Evolutionary conservation across 2,888 invertebrate species (phyloP).

Genomic region (Tetranychus piercei): DNA sequence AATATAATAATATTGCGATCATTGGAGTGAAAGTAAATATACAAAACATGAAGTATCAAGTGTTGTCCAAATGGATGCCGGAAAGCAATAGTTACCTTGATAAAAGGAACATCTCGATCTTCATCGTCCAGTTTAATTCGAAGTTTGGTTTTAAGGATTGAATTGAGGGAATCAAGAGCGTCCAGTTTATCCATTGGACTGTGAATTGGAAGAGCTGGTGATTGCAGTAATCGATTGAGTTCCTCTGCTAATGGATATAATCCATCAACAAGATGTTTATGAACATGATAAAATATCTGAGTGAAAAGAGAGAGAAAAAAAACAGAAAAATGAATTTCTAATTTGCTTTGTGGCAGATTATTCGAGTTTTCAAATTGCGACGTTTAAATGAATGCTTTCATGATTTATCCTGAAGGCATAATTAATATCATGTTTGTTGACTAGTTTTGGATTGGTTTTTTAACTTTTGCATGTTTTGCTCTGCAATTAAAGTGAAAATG

Average conservation of each 20-base stretch:
- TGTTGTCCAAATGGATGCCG: too few relatives aligned
- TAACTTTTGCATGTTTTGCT: neutral
- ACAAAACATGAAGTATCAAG: too few relatives aligned
- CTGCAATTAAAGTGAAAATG: too few relatives aligned
- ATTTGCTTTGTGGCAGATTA: neutral
- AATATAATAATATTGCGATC: too few relatives aligned
- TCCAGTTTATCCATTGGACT: conserved; percentile 28
- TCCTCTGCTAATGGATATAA: conserved; percentile 27
- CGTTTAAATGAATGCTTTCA: too few relatives aligned
- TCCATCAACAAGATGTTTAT: conserved; percentile 28
- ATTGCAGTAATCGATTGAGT: conserved; percentile 19
- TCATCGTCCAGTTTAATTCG: conserved; percentile 25
- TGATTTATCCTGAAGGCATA: neutral
- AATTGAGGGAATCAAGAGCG: conserved; percentile 26
- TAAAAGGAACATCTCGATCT: conserved; percentile 24
- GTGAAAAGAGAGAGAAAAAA: conserved; percentile 7
- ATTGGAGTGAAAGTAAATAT: too few relatives aligned
- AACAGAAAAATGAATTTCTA: neutral
- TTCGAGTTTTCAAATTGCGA: too few relatives aligned
- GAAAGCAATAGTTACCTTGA: conserved; percentile 23
- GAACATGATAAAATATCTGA: conserved; percentile 26
- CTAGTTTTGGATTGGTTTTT: too few relatives aligned
- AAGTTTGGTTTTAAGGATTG: conserved; percentile 26
- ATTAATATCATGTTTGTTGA: neutral
- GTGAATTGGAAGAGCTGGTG: conserved; percentile 22